Evolutionary conservation across 2,797 vertebrate genomes (phyloP), one percentile per base, ranked within the genome.

Genomic region (Brotula barbata): DNA sequence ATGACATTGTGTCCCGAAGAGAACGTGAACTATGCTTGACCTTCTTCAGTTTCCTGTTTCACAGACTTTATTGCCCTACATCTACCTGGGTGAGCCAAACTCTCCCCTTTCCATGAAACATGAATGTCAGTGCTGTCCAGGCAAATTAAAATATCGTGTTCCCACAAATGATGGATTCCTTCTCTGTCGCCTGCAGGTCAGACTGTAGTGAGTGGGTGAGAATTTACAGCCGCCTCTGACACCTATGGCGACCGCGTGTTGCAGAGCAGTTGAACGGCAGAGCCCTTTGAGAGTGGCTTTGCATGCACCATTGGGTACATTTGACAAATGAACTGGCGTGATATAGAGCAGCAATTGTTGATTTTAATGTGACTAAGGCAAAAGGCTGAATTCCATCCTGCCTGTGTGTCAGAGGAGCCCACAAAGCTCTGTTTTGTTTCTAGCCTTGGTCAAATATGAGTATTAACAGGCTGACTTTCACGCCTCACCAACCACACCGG

Each of bases 381-480:
- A 67, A 58, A 46, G 21, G 19, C 43, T 9, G 41, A 78, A 80
- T 77, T 75, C 67, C 57, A 79, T 47, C 40, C 53, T 47, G 55
- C 58, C 23, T 60, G 49, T 73, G 71, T 71, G 56, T 73, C 63
- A 34, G 39, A 62, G 7, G 17, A 62, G 66, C 60, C 74, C 68
- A 56, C 70, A 73, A 73, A 79, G 63, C 50, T 59, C 76, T 64
- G 79, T 59, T 83, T 85, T 71, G 71, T 82, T 71, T 84, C 75
- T 69, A 41, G 36, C 44, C 62, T 81, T 75, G 75, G 79, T 64
- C 57, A 61, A 73, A 73, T 64, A 71, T 80, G 60, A 60, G 51
- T 52, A 56, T 68, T 61, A 72, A 75, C 49, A 46, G 52, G 51
- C 69, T 55, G 20, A 49, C 41, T 64, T 64, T 48, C 15, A 73